Conservation (phyloP, 2,888 invertebrate species). For the Sphaerophoria taeniata region DNA sequence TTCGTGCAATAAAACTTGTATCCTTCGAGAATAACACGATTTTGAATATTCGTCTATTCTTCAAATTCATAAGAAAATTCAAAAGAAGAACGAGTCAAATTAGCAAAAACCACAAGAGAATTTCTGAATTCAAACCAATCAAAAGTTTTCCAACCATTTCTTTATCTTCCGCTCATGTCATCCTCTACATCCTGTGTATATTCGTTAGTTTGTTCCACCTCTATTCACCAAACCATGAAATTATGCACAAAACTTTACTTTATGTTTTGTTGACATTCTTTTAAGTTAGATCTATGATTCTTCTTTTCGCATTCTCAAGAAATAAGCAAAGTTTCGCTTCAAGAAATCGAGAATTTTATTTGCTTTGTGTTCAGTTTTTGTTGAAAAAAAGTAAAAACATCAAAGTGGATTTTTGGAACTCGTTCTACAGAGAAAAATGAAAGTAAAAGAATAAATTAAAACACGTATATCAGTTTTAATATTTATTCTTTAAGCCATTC, state of each 20-base stretch:
- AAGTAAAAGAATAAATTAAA: neutral
- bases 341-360: constrained; percentile 7
- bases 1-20: neutral
- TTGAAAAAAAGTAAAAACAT: neutral
- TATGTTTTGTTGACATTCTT: constrained; percentile 2
- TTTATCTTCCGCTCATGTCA: neutral
- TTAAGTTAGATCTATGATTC: neutral
- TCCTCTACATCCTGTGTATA: neutral
- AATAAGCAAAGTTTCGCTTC: neutral
- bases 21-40: neutral
- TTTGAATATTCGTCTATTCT: neutral
- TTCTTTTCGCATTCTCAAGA: neutral
- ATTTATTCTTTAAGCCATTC: neutral
- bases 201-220: neutral
- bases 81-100: neutral
- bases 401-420: neutral
- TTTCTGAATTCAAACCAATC: neutral
- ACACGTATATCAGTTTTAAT: constrained; percentile 5
- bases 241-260: neutral
- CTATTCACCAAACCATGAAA: neutral
- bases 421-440: neutral
- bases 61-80: neutral
- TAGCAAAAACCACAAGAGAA: constrained; percentile 2
- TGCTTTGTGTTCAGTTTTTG: neutral
- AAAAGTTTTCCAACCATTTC: neutral